A percentile compares a stretch with the other conserved stretches of the same genome.
These are phyloP conservation scores for Panulirus ornatus DNA, from an alignment of 1,140 invertebrate genomes.

Conservation along the genomic window DNA sequence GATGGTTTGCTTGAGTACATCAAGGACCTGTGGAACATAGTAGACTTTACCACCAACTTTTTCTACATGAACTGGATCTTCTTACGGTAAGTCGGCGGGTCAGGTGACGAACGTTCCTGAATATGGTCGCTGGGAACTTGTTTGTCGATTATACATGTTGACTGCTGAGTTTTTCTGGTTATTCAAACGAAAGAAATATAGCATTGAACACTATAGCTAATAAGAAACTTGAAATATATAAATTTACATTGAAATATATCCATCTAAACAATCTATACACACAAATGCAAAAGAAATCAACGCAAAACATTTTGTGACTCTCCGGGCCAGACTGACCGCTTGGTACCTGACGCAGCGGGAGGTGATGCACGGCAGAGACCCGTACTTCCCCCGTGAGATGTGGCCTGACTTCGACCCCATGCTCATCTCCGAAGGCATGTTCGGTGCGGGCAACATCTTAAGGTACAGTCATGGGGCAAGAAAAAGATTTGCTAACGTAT, in stretches of 20 bases:
- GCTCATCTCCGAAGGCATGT: conserved; percentile 94
- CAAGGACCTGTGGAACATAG: conserved; percentile 96
- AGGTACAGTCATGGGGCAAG: conserved; percentile 80
- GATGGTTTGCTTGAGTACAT: conserved; percentile 94
- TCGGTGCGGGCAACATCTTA: conserved; percentile 96
- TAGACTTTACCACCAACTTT: conserved; percentile 96
- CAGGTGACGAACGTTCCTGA: too few species aligned
- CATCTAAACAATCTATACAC: too few species aligned
- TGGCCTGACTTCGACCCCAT: conserved; percentile 97
- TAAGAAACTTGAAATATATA: too few species aligned
- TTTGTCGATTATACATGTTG: too few species aligned
- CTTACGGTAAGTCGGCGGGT: conserved; percentile 80
- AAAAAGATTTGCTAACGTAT: too few species aligned
- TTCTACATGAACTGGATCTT: conserved; percentile 95
- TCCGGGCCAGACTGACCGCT: conserved; percentile 72
- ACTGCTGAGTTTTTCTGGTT: too few species aligned
- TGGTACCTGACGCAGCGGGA: conserved; percentile 82
- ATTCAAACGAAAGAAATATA: too few species aligned
- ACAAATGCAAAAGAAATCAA: too few species aligned
- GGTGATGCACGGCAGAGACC: conserved; percentile 84
- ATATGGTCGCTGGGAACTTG: too few species aligned
- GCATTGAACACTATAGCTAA: too few species aligned
- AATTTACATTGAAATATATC: too few species aligned
- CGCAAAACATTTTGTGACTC: too few species aligned
- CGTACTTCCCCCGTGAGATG: conserved; percentile 89